Percentiles rank a stretch among this genome's conserved stretches.
phyloP scores from a whole-genome alignment of 2,113 vertebrate species.

The Picathartes gymnocephalus region DNA sequence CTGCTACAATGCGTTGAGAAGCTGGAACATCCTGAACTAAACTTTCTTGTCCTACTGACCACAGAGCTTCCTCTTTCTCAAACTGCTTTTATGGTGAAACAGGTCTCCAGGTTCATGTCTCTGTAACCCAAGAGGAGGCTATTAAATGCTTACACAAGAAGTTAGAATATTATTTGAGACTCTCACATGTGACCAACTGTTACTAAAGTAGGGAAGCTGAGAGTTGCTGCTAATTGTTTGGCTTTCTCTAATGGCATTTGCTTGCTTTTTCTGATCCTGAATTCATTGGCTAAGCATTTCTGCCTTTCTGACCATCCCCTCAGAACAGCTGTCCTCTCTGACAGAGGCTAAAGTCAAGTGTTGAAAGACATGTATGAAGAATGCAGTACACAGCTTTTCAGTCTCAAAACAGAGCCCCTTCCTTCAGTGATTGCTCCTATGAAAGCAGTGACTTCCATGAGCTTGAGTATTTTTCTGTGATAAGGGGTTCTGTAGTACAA shows the following conservation, averaged over 20 bases:
- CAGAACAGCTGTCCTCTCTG: not conserved
- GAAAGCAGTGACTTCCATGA: not conserved
- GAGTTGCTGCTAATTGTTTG: not conserved
- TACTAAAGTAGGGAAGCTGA: not conserved
- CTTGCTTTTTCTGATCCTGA: not conserved
- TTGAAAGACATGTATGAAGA: not conserved
- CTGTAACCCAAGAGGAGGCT: not conserved
- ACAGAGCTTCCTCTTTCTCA: not conserved
- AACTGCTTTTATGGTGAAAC: not conserved
- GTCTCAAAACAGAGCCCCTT: not conserved
- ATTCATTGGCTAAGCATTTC: not conserved
- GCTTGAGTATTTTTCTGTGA: not conserved
- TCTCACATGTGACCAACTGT: not conserved
- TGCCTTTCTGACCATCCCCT: not conserved
- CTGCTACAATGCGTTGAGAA: not conserved
- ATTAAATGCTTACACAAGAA: not conserved
- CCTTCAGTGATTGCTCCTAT: not conserved
- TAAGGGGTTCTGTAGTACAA: not conserved
- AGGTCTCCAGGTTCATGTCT: not conserved
- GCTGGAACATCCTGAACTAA: not conserved
- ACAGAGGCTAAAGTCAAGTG: not conserved
- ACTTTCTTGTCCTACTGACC: not conserved
- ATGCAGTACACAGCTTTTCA: not conserved
- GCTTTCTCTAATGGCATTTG: not conserved
- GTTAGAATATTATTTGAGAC: not conserved